Percentiles rank a stretch among this genome's conserved stretches.
Conservation (phyloP, 2,797 vertebrate species). For the Pseudomugil tenellus region DNA sequence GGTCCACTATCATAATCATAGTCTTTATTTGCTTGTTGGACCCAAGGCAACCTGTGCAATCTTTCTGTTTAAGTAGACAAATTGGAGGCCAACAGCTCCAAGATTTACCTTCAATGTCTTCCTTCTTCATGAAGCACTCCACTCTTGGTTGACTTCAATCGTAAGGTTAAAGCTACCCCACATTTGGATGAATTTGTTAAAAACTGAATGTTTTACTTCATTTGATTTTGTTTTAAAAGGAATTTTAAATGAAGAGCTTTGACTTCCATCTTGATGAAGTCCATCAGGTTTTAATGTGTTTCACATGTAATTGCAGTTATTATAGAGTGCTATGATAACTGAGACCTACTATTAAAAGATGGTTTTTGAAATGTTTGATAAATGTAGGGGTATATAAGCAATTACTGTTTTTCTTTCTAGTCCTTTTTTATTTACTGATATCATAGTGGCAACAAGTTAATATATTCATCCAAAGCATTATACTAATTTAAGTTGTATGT, state of each 20-base stretch:
- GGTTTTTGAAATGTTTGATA: background rate
- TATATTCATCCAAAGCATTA: too few species aligned
- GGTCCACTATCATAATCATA: background rate
- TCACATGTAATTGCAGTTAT: background rate
- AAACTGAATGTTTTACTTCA: too few species aligned
- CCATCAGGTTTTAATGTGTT: background rate
- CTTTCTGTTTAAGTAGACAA: background rate
- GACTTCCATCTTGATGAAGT: background rate
- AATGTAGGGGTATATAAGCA: background rate
- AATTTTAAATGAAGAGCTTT: background rate
- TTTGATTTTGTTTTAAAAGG: background rate
- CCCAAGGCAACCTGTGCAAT: background rate
- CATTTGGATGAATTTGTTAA: background rate
- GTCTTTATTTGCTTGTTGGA: background rate
- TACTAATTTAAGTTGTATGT: too few species aligned
- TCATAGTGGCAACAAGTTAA: background rate
- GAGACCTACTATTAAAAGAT: background rate
- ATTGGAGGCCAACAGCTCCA: too few species aligned
- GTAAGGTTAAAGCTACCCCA: background rate
- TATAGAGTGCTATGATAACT: background rate
- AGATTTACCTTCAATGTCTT: background rate
- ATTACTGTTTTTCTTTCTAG: background rate
- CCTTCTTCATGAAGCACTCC: background rate
- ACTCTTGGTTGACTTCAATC: background rate
- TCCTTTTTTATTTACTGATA: background rate